Base-by-base conservation (phyloP, 2,888 invertebrate species). In the Pyrrhia umbra region DNA sequence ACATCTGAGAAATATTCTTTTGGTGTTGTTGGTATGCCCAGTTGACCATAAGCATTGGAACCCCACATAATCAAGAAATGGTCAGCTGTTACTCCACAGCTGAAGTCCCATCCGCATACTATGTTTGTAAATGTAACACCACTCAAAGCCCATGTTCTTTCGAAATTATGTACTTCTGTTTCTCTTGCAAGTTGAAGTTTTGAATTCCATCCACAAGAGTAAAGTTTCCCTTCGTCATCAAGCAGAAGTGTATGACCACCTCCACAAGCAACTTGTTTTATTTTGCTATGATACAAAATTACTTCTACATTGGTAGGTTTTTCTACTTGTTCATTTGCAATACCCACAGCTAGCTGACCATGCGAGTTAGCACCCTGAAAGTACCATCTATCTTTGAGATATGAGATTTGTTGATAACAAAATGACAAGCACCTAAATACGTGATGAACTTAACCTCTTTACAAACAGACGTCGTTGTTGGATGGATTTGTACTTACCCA, bases 41-140 rank as follows among this genome's bases (percentile, higher is more conserved):
- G 90, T 85, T 98, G 98, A 18, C 97, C 97, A 86, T 96, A 96
- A 67, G 95, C 95, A 88, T 98, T 98, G 20, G 97, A 97, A 5
- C 98, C 98, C 98, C 98, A 98, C 2, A 97, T 96, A 90, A 96
- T 97, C 1, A 98, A 88, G 57, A 96, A 95, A 49, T 96, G 96
- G 70, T 96, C 95, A 82, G 96, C 95, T 21, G 97, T 96, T 18
- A 98, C 95, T 42, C 97, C 97, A 76, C 97, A 96, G 59, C 97
- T 97, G 74, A 96, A 96, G 84, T 98, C 97, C 97, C 98, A 98
- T n/a, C 98, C 98, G 79, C 97, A 97, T 34, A 96, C 96, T 62
- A 97, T 93, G 74, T 96, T 95, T 55, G 94, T 94, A 69, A 97
- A 95, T 62, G 79, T 95, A 85, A 88, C 93, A 83, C 90, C 95